A percentile compares a stretch with the other conserved stretches of the same genome.
Evolutionary conservation across 2,797 vertebrate species (phyloP).

Genomic region (Gymnothorax javanicus): DNA sequence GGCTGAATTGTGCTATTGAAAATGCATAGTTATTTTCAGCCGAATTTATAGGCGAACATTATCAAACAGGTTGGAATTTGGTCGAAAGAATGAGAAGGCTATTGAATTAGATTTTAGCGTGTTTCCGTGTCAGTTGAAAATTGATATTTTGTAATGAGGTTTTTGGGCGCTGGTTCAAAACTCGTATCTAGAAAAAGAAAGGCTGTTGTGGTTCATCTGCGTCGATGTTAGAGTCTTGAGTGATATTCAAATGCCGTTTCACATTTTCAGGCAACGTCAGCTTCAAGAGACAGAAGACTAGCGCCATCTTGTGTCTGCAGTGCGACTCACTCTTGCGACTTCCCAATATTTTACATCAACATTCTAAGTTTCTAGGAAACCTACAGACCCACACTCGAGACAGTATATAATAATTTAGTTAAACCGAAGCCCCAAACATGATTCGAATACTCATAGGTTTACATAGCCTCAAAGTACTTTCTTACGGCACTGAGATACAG

Average conservation of each 20-base stretch:
- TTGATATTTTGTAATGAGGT: not conserved
- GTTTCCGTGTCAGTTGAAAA: conserved; percentile 5
- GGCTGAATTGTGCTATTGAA: not conserved
- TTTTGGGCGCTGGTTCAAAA: conserved; percentile 23
- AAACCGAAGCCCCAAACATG: not conserved
- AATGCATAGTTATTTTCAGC: not conserved
- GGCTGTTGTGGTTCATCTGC: conserved; percentile 4
- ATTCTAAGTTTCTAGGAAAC: not conserved
- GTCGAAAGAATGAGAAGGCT: not conserved
- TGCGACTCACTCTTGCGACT: not conserved
- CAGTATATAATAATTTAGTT: not conserved
- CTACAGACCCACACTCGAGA: not conserved
- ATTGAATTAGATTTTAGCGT: not conserved
- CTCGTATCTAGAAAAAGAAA: conserved; percentile 16
- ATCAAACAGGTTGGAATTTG: not conserved
- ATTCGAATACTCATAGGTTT: not conserved
- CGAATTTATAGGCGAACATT: not conserved
- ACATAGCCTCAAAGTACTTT: not conserved
- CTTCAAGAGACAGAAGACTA: conserved; percentile 6
- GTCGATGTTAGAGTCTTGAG: conserved; percentile 3
- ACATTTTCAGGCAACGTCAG: not conserved
- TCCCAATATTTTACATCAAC: not conserved
- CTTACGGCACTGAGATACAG: not conserved
- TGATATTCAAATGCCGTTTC: not conserved
- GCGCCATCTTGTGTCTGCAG: conserved; percentile 32